Base-by-base conservation (phyloP, 2,113 vertebrate species). In the Corythornis cristatus region DNA sequence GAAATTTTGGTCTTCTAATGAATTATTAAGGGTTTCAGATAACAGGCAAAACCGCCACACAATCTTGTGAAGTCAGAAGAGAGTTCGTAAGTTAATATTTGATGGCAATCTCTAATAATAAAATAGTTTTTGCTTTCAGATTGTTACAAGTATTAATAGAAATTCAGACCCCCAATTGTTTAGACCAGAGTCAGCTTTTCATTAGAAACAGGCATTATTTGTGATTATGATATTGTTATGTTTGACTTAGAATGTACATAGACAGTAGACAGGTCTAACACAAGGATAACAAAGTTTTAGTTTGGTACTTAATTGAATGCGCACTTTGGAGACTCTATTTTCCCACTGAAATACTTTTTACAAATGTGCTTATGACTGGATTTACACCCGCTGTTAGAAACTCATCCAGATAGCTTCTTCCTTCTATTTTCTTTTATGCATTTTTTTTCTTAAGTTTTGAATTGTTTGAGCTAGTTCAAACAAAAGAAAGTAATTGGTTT, bases 11-110 rank as follows among this genome's bases (percentile, higher is more conserved):
- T 95, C 76, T 90, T 80, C 79, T 46, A 96, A 95, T 96, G 33
- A 60, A 91, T 97, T 96, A 96, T 96, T 97, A 96, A 97, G 89
- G 26, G 84, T 95, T 93, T 91, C 80, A 95, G 54, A 95, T 94
- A 96, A 95, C 80, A 76, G 71, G 40, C 45, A 93, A 96, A 96
- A 95, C 91, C 87, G 71, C 48, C 15, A 13, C 31, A 42, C 68
- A 90, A 83, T 40, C 35, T 94, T 61, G 17, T 91, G 72, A 95
- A 96, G 85, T 78, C 57, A 50, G 81, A 93, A 86, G 14, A 80
- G 50, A 15, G 35, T 86, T 87, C 19, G 6, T 65, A 89, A 73
- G n/a, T 86, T 92, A 95, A 65, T 45, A 92, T 79, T 96, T 93
- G 53, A 58, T 26, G 42, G 22, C 65, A 87, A 85, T 93, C 60